Conservation (phyloP, 2,888 invertebrate species). For the Agrenia bidenticulata region DNA sequence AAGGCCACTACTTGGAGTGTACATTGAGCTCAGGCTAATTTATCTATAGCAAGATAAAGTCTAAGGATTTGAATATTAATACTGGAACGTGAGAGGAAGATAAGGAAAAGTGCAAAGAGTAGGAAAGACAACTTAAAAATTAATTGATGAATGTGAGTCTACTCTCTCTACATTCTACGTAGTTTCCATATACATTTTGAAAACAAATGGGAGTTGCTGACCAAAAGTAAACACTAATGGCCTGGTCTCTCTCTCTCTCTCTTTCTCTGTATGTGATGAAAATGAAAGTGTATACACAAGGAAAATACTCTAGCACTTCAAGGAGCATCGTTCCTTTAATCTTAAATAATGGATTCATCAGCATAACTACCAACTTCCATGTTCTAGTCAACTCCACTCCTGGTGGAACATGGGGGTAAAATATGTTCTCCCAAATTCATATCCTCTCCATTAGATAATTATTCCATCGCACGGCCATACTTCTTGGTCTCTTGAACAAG, state of each 20-base stretch:
- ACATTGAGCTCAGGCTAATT: too few species aligned
- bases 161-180: background rate
- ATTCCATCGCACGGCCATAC: background rate
- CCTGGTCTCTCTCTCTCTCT: background rate
- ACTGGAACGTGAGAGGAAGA: background rate
- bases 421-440: conserved; percentile 3
- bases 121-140: conserved; percentile 8
- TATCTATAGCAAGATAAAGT: too few species aligned
- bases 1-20: too few species aligned
- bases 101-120: background rate
- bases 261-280: too few species aligned
- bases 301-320: too few species aligned
- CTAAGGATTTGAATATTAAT: background rate
- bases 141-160: conserved; percentile 7
- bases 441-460: conserved; percentile 8
- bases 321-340: too few species aligned
- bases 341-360: conserved; percentile 12
- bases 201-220: background rate
- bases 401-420: too few species aligned
- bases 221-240: conserved; percentile 7
- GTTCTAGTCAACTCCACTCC: too few species aligned
- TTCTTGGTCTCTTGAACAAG: too few species aligned
- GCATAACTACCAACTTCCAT: background rate
- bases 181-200: background rate
- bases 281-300: too few species aligned